Evolutionary conservation across 2,888 invertebrate species (phyloP), one percentile per base, ranked within the genome.

Genomic region (Onchidella celtica): DNA sequence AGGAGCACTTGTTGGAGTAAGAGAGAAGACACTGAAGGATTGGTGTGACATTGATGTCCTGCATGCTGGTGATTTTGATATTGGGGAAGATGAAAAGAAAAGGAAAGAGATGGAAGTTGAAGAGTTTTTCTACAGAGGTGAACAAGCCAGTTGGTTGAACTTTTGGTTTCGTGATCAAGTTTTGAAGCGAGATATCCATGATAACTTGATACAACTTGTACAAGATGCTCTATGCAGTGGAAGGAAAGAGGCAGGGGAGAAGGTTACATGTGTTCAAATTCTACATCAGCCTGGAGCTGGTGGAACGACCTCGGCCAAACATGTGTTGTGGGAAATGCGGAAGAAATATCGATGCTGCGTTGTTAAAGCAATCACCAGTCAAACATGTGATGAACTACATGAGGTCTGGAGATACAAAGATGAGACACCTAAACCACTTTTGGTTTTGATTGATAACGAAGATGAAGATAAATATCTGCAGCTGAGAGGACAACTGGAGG

Each of bases 211-310:
- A 63, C 47, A 77, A 47, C 69, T 34, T 21, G 77, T 87, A 17
- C 36, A 78, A 63, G 34, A 74, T 34, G 75, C 85, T 17, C 69
- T 86, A 63, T 59, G 84, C 14, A 84, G 83, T 24, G 57, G 79
- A 69, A 21, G n/a, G 21, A 55, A 68, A 73, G 83, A 76, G 29
- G 79, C 84, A 29, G 84, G 86, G 24, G 84, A 83, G 34, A 82
- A 73, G 59, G 85, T 89, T 47, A 85, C 79, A 14, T 72, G 81
- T 9, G 85, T 88, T 4, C 79, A 72, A 29, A 61, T 90, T 27
- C 81, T 81, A 65, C 89, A 90, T 68, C 89, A 90, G 66, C 88
- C 89, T 24, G 89, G 89, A 1, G 87, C 90, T 11, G 90, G 90
- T 1, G 90, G 88, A n/a, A 88, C 88, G 0, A 90, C 90, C 4